A percentile compares a stretch with the other conserved stretches of the same genome.
Conservation (phyloP, 2,888 invertebrate species). For the Campoletis raptor region DNA sequence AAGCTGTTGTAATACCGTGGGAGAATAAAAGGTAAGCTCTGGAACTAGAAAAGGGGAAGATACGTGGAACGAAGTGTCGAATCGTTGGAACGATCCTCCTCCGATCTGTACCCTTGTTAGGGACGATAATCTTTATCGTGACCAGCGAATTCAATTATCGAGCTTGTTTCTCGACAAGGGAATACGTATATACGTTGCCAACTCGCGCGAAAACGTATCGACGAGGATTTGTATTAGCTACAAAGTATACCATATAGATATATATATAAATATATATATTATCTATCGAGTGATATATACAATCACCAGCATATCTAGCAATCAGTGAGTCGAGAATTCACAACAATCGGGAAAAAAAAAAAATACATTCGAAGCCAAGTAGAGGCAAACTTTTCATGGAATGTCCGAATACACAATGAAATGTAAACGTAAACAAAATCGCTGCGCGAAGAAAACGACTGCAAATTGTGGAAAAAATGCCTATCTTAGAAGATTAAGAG, state of each 20-base stretch:
- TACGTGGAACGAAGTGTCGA: slow-evolving; percentile 53
- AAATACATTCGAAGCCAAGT: background rate
- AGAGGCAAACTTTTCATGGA: background rate
- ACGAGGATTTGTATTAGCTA: slow-evolving; percentile 57
- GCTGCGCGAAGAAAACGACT: background rate
- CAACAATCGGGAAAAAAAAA: background rate
- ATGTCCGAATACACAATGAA: background rate
- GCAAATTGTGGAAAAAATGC: background rate
- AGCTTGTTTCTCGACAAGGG: slow-evolving; percentile 68
- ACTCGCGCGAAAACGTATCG: slow-evolving; percentile 61
- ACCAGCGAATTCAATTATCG: slow-evolving; percentile 74
- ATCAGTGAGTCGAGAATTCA: slow-evolving; percentile 25
- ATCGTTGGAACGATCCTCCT: slow-evolving; percentile 66
- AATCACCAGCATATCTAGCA: slow-evolving; percentile 1
- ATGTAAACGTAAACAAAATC: background rate
- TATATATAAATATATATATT: background rate
- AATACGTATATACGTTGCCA: slow-evolving; percentile 24
- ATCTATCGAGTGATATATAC: background rate
- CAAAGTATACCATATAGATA: slow-evolving; percentile 43
- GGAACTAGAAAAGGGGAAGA: slow-evolving; percentile 54
- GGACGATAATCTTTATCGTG: slow-evolving; percentile 73
- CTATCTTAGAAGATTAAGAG: background rate
- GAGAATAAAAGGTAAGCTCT: slow-evolving; percentile 41
- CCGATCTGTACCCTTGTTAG: slow-evolving; percentile 72
- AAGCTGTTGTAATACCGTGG: background rate